A percentile compares a stretch with the other conserved stretches of the same genome.
Conservation (phyloP, 1,140 invertebrate genomes). For the Diprion similis region DNA sequence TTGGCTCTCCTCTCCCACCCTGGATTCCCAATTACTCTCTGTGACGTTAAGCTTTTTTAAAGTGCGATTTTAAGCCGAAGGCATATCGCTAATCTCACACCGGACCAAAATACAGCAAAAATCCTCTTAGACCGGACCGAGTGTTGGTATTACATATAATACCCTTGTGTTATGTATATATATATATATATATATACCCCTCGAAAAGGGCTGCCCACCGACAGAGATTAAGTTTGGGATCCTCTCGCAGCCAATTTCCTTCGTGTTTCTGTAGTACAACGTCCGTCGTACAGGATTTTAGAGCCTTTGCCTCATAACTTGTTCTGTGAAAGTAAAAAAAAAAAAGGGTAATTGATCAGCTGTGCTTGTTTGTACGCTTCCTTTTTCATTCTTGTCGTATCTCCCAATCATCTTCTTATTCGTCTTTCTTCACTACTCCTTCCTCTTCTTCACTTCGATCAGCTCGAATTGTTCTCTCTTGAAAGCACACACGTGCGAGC, state of each 20-base stretch:
- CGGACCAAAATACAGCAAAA: background rate
- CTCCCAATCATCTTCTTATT: too few species aligned
- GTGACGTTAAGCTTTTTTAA: constrained; percentile 1
- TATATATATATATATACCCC: background rate
- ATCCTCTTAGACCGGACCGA: background rate
- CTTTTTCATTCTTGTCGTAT: too few species aligned
- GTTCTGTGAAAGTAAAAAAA: too few species aligned
- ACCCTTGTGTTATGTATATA: background rate
- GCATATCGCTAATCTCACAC: background rate
- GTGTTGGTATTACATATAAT: background rate
- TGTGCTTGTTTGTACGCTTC: too few species aligned
- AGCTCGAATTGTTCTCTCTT: constrained; percentile 1
- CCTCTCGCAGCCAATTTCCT: background rate
- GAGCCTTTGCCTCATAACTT: too few species aligned
- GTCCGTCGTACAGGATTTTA: too few species aligned
- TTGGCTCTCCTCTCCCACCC: background rate
- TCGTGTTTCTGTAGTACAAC: background rate
- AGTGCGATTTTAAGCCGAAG: background rate
- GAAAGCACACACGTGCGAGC: background rate
- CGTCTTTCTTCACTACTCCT: background rate
- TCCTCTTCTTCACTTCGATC: background rate
- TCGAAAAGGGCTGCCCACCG: background rate
- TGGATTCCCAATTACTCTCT: background rate
- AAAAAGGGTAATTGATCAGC: too few species aligned
- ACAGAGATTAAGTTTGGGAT: background rate